Base-by-base conservation (phyloP, 1,140 invertebrate species). In the Nebria ingens region DNA sequence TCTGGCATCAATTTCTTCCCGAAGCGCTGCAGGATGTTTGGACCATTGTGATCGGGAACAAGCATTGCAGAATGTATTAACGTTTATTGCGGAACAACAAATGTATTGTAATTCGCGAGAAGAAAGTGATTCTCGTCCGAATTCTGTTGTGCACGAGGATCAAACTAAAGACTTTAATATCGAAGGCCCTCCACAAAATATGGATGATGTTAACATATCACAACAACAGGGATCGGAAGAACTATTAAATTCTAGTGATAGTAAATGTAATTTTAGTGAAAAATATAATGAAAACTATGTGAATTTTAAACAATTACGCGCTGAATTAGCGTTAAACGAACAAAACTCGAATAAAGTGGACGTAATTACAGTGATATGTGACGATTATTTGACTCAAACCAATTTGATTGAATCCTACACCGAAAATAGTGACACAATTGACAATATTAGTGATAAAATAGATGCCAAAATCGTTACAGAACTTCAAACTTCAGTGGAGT, bases 81-180 rank as follows among this genome's bases (percentile, higher is more conserved):
- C 81, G 34, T 87, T 86, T 62, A 85, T 87, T 56, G 84, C 83
- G 2, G 84, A 87, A 61, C 84, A 87, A 65, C 83, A 86, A 63
- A 83, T 83, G 67, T 86, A 85, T 63, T 81, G 75, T 58, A 71
- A 76, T 21, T 74, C 73, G 45, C 70, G 77, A 64, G 77, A 81
- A 63, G 74, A 76, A 50, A 69, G 73, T 20, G 77, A 80, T 62
- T 75, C 75, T 4, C 66, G 72, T 61, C 74, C 77, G 19, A 75
- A 74, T n/a, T 68, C 65, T 1, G 63, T 62, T 2, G 62, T 55
- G 21, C 15, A 20, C 9, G 50, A 51, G 29, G 68, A 68, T 19
- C 19, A 62, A 15, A 66, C 67, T 23, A 68, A 65, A 58, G 68
- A 70, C n/a, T 68, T 68, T 34, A 65, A 63, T 50, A 64, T 68